A percentile compares a stretch with the other conserved stretches of the same genome.
Evolutionary conservation across 2,888 invertebrate genomes (phyloP).

Genomic region (Stratiomys singularior): DNA sequence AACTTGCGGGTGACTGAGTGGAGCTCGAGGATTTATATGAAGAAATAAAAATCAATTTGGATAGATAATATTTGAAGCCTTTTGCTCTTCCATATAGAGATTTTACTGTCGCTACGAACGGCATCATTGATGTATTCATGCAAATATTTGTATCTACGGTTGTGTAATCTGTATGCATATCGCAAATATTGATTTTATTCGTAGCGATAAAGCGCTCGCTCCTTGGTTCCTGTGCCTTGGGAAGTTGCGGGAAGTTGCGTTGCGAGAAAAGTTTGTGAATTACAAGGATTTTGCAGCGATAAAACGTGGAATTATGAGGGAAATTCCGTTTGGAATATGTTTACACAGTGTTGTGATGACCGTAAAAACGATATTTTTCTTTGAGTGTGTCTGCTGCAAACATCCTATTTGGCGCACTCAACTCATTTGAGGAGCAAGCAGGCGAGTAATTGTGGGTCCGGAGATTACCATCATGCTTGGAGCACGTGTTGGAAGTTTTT

Average conservation of each 20-base stretch:
- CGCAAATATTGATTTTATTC: constrained; percentile 25
- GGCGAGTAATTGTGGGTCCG: too few relatives aligned
- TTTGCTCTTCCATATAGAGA: neutral
- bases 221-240: too few relatives aligned
- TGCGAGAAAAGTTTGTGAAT: constrained; percentile 9
- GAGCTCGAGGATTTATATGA: constrained; percentile 18
- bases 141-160: constrained; percentile 10
- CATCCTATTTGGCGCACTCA: too few relatives aligned
- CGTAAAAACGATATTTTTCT: too few relatives aligned
- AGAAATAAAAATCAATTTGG: constrained; percentile 36
- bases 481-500: too few relatives aligned
- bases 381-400: too few relatives aligned
- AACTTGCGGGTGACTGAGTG: neutral
- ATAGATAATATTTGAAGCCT: neutral
- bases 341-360: too few relatives aligned
- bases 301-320: constrained; percentile 11
- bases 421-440: too few relatives aligned
- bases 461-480: too few relatives aligned
- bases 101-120: neutral
- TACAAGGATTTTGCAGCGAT: neutral
- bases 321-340: neutral
- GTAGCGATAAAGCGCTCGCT: constrained; percentile 9
- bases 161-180: constrained; percentile 30
- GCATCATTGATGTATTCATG: neutral
- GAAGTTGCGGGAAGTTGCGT: neutral